phyloP scores from a whole-genome alignment of 2,888 invertebrate species.

The Cerastoderma edule region DNA sequence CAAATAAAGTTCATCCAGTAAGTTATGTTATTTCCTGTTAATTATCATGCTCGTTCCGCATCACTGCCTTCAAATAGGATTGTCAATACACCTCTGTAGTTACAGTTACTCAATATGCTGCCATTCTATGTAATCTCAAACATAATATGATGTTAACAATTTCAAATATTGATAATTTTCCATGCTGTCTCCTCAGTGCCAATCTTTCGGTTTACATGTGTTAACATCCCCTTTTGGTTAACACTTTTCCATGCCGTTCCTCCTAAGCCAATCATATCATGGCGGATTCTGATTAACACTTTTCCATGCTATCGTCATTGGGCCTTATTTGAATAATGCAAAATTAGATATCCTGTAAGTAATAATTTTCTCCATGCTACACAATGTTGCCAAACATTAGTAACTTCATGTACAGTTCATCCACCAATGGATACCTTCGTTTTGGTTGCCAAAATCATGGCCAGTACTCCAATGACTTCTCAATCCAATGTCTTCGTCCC shows the following conservation, averaged over 20 bases:
- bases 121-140: not conserved
- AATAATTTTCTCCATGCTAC: conserved; percentile 23
- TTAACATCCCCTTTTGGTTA: not conserved
- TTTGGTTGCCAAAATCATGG: not conserved
- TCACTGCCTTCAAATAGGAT: no score
- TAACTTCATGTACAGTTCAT: conserved; percentile 11
- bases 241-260: conserved; percentile 18
- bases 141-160: not conserved
- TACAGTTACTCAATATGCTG: not conserved
- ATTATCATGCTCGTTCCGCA: no score
- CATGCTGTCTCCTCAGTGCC: conserved; percentile 5
- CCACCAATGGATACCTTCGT: conserved; percentile 14
- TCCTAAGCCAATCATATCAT: not conserved
- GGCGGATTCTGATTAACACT: not conserved
- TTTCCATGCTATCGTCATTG: not conserved
- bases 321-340: not conserved
- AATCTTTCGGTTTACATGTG: not conserved
- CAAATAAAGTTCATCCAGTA: no score
- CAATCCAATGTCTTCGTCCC: conserved; percentile 18
- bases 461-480: not conserved
- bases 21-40: no score
- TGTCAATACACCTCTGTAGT: no score
- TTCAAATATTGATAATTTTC: not conserved
- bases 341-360: not conserved
- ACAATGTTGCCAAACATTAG: conserved; percentile 2